Conservation (phyloP, 1,140 invertebrate genomes). For the Meloidogyne floridensis region DNA sequence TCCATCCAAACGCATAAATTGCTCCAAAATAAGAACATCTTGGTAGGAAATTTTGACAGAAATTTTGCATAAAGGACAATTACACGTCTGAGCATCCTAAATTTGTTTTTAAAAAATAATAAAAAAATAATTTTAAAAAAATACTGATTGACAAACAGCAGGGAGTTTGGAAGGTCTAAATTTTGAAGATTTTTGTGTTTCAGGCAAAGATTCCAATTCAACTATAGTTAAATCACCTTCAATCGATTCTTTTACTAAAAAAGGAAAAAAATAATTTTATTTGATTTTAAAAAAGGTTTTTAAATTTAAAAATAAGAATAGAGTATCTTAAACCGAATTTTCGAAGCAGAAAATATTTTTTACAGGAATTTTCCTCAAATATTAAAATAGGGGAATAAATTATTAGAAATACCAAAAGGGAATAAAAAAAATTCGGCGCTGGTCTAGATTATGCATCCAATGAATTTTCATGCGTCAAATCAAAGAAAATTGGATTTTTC, state of each 20-base stretch:
- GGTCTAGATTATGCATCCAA: no score
- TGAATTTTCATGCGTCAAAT: no score
- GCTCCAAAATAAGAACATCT: slow-evolving; percentile 63
- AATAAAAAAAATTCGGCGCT: no score
- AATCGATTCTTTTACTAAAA: slow-evolving; percentile 57
- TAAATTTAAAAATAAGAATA: no score
- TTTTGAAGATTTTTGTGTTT: slow-evolving; percentile 16
- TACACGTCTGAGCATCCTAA: slow-evolving; percentile 35
- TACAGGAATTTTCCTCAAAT: no score
- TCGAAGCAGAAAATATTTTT: no score
- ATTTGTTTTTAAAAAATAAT: slow-evolving; percentile 23
- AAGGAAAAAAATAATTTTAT: slow-evolving; percentile 8
- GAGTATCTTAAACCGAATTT: no score
- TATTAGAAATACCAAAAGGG: no score
- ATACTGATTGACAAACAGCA: background rate
- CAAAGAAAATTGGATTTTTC: no score
- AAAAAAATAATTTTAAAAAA: slow-evolving; percentile 33
- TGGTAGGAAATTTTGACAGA: slow-evolving; percentile 54
- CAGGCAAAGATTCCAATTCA: slow-evolving; percentile 42
- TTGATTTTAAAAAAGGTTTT: no score
- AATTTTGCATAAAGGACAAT: slow-evolving; percentile 56
- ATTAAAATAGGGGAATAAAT: no score
- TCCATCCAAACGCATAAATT: slow-evolving; percentile 65
- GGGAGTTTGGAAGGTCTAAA: background rate
- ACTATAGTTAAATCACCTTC: slow-evolving; percentile 53